Evolutionary conservation across 2,888 invertebrate species (phyloP), one percentile per base, ranked within the genome.

Genomic region (Xylota sylvarum): DNA sequence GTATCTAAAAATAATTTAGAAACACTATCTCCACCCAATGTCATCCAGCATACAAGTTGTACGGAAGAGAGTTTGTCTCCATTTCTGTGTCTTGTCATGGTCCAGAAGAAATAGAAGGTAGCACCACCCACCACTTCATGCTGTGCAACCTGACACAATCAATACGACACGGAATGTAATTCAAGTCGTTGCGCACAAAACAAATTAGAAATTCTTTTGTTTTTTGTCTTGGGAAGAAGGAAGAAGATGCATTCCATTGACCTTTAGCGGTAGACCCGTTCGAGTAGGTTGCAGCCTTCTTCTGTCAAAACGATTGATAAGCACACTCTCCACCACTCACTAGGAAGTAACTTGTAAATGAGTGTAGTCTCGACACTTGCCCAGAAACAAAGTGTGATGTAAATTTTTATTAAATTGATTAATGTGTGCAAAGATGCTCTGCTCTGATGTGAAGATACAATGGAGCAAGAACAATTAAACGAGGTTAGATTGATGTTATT

Each of bases 271-370:
- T 40, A 60, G 56, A 46, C 62, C 5, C 1, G n/a, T 37, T 19
- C 6, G 80, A 56, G 81, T 85, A 46, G 80, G 80, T 35, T 60
- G 55, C 32, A 76, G 80, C 74, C 74, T 80, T 82, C 69, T 50
- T 56, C 69, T 81, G 81, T 76, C 81, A 81, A 70, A 81, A 77
- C 76, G 74, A 65, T 76, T 85, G 81, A 81, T 72, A 76, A 76
- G 70, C 52, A 81, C 43, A 23, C 23, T 23, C 2, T 23, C 23
- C 14, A 6, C 56, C 56, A 69, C 30, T 48, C 40, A 56, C 52
- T 65, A 80, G 85, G 85, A 80, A 85, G 85, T 69, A 67, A 32
- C 14, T 60, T 79, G 48, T 73, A 74, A 84, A 84, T 74, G 64
- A 73, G 62, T 79, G 23, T 65, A 46, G 60, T 73, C 52, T 73